phyloP scores from a whole-genome alignment of 2,888 invertebrate species.

The Noctua janthe region DNA sequence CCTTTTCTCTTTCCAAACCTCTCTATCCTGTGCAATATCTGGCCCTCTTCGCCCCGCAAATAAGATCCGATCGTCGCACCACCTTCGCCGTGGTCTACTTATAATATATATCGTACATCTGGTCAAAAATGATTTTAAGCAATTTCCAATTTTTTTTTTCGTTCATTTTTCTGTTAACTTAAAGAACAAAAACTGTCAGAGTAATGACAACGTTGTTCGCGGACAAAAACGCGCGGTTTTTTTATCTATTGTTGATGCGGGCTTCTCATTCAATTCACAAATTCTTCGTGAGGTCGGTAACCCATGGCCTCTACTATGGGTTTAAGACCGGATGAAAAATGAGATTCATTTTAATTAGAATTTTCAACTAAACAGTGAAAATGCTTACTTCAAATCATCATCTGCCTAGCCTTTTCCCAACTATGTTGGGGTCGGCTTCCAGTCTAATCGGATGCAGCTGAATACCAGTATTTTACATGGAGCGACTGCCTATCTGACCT shows the following conservation, averaged over 20 bases:
- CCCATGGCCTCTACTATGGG: slow-evolving; percentile 44
- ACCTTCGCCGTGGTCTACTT: background rate
- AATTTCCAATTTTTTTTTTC: slow-evolving; percentile 8
- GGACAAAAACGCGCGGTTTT: slow-evolving; percentile 55
- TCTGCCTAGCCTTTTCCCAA: too few species aligned
- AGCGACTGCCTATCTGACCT: too few species aligned
- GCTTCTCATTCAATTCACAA: slow-evolving; percentile 59
- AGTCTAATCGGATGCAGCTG: too few species aligned
- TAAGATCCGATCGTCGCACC: too few species aligned
- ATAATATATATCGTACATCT: too few species aligned
- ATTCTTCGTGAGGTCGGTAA: slow-evolving; percentile 53
- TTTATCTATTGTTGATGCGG: slow-evolving; percentile 50
- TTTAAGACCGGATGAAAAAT: background rate
- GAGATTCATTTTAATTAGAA: background rate
- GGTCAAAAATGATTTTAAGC: background rate
- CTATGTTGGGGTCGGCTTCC: too few species aligned
- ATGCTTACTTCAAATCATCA: background rate
- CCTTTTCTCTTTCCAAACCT: too few species aligned
- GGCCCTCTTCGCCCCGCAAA: too few species aligned
- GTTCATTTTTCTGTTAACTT: slow-evolving; percentile 14
- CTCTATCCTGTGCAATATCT: too few species aligned
- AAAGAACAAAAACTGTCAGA: slow-evolving; percentile 45
- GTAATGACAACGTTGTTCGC: slow-evolving; percentile 45
- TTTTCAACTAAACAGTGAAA: background rate
- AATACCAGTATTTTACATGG: too few species aligned